phyloP scores from a whole-genome alignment of 2,113 vertebrate species.

The Heterocephalus glaber region DNA sequence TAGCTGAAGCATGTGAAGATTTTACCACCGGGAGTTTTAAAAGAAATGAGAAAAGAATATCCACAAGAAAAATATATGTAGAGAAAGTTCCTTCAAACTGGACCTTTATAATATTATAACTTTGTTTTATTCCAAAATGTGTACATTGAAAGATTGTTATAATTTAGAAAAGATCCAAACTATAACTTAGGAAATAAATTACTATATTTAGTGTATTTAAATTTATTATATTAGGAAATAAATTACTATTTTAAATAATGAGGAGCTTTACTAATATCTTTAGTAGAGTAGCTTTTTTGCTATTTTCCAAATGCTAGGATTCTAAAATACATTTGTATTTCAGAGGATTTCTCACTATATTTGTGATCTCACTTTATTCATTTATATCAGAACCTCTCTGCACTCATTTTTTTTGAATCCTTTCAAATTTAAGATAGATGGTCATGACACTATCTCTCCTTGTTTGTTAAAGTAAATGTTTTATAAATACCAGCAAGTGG shows the following conservation, averaged over 20 bases:
- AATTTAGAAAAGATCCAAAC: not conserved
- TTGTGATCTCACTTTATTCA: not conserved
- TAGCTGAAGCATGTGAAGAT: conserved; percentile 65
- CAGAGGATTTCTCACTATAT: not conserved
- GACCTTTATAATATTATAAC: not conserved
- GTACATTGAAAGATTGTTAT: not conserved
- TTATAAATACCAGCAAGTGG: not conserved
- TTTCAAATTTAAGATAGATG: not conserved
- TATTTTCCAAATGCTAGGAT: not conserved
- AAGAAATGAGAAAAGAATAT: conserved; percentile 62
- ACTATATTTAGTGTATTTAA: too few species aligned
- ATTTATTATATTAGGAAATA: not conserved
- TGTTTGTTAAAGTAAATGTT: not conserved
- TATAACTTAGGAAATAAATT: not conserved
- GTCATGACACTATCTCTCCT: not conserved
- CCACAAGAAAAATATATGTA: not conserved
- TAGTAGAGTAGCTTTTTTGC: not conserved
- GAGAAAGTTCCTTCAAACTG: not conserved
- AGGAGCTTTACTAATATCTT: not conserved
- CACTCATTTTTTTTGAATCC: not conserved
- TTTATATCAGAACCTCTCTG: not conserved
- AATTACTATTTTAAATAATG: not conserved
- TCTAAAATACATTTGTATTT: not conserved
- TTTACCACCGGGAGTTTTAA: conserved; percentile 64
- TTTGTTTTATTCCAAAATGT: not conserved